Base-by-base conservation (phyloP, 2,113 vertebrate species). In the Pelecanoides urinatrix region DNA sequence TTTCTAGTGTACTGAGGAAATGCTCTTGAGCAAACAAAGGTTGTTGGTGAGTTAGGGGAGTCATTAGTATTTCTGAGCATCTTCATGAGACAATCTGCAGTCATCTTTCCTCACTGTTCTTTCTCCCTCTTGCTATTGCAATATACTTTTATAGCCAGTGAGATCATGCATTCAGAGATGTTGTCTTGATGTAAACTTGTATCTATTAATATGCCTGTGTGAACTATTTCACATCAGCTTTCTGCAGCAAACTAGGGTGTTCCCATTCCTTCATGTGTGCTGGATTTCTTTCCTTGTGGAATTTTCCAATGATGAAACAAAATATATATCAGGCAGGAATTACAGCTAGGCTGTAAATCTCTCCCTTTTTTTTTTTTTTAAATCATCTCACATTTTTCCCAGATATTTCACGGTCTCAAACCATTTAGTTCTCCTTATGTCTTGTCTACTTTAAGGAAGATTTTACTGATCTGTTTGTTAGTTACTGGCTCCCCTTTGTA, bases 151-250 rank as follows among this genome's bases (percentile, higher is more conserved):
- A 82, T 13, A 78, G 70, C 16, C 53, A 79, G 65, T 94, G 94
- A 92, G 76, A 32, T 95, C 84, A 96, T 72, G 36, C 40, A 6
- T 66, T 93, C 70, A 58, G 89, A 87, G 94, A 79, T 89, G 44
- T 62, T 94, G 78, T 82, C 86, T 93, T 72, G 55, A 47, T 85
- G 49, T 77, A 62, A 83, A 70, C 71, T 53, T 55, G 21, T 65
- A 78, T 75, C 88, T 86, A 9, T 76, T 83, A 53, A 52, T 29
- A 30, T 34, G 30, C 32, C 91, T 71, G 17, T 49, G 62, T 92
- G 86, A 96, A 81, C 52, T 49, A 38, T 81, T 88, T 91, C 95
- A 85, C 65, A 68, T 59, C 70, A 80, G 52, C 52, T 93, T 88
- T 90, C 2, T 0, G n/a, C 50, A 68, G 75, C 45, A 81, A 71